Base-by-base conservation (phyloP, 2,113 vertebrate genomes). In the Tangachromis dhanisi region DNA sequence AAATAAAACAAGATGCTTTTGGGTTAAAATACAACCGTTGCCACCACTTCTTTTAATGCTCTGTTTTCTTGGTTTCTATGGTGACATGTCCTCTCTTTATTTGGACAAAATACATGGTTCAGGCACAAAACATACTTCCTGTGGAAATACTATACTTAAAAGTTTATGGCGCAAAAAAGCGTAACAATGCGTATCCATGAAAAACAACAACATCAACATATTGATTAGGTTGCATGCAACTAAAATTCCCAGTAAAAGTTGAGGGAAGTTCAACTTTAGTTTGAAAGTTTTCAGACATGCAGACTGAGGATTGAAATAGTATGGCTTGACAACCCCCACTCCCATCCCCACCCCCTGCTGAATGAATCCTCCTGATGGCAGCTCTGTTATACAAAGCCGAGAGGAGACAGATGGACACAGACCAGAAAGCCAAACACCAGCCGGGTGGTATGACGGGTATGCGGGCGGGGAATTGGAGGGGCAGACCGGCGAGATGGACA, bases 341-440 rank as follows among this genome's bases (percentile, higher is more conserved):
- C 82, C 33, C 61, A 35, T 35, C 13, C 21, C n/a, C 71, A 66
- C 85, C 80, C 35, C 24, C 83, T 5, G 83, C 94, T 87, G 91
- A 93, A 87, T 92, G 91, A 93, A 87, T 92, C 86, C 85, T 92
- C 93, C 92, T 87, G 92, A 91, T 93, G 92, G 90, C 92, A 54
- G 87, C 71, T 91, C 88, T 85, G 85, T 88, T 73, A 78, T 47
- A 90, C 84, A 90, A 83, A 87, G 89, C 88, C 29, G 88, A 90
- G 90, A 91, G 86, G 35, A 92, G 91, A 90, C 93, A 94, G 94
- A 95, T 95, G 94, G 94, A 93, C 90, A 31, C 78, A 45, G 90
- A 91, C 38, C 91, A 89, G 90, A 89, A 79, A 91, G 87, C 91
- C 92, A 91, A 86, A 86, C 93, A 81, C 80, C 85, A 86, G 88